Base-by-base conservation (phyloP, 2,113 vertebrate species). In the Phrynosoma platyrhinos region DNA sequence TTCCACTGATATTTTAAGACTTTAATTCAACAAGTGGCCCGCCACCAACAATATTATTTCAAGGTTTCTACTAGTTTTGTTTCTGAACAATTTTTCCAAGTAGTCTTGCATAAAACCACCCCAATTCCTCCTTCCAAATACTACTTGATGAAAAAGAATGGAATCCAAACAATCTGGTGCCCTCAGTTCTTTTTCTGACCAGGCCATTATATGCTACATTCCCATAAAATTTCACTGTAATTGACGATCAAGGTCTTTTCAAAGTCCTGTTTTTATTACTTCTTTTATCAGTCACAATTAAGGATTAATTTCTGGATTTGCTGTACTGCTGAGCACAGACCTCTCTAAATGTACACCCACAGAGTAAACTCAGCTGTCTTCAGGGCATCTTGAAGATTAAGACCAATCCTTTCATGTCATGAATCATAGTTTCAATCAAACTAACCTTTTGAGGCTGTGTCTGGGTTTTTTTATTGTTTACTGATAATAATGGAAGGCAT, bases 351-450 rank as follows among this genome's bases (percentile, higher is more conserved):
- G 27, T 9, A 30, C 68, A 71, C 8, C 27, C 68, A n/a, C 68
- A 71, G 68, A n/a, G 30, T 71, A 71, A 30, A 71, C 30, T 8
- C 27, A 58, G n/a, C 18, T 9, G 1, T 82, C 13, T 30, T 64
- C 36, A 66, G 23, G 62, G 5, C 58, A 25, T 66, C 88, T 52
- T 89, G 94, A 94, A 89, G 47, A 83, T 86, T 20, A 64, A 81
- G 27, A 79, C 14, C 14, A 58, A 5, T n/a, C 18, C 27, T 90
- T 88, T 83, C 21, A 72, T 87, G 21, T 80, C 81, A 62, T 85
- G 86, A 93, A 71, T 94, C 88, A 92, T 12, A 52, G 36, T 78
- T 90, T 75, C 36, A 83, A 71, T 85, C 42, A 75, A 83, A 32
- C 76, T 75, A 91, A 87, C 40, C 58, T 79, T 0, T 84, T 85